Conservation (phyloP, 1,140 invertebrate species). For the Drosophila oshimai region DNA sequence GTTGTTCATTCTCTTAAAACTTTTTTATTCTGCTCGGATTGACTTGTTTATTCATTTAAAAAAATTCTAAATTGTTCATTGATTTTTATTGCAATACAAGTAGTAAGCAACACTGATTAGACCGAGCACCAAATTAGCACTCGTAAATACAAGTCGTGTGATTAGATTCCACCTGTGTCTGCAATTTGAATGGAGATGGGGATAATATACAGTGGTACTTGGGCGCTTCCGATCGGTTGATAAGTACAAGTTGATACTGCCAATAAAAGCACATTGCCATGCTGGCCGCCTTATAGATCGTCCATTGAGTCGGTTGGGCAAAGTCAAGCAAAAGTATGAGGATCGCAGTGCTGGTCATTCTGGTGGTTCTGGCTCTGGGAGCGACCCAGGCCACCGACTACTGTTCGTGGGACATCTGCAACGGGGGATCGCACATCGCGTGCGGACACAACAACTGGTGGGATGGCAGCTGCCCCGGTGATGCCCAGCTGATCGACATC, state of each 20-base stretch:
- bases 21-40: no score
- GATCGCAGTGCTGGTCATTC: constrained; percentile 8
- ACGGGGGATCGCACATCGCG: constrained; percentile 46
- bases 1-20: not conserved
- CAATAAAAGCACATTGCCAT: not conserved
- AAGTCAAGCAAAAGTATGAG: constrained; percentile 38
- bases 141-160: constrained; percentile 14
- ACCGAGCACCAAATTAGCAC: not conserved
- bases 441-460: constrained; percentile 50
- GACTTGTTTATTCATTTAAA: no score
- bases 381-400: constrained; percentile 41
- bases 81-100: not conserved
- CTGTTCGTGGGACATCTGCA: constrained; percentile 42
- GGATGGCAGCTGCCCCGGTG: constrained; percentile 30
- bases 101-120: not conserved
- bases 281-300: not conserved
- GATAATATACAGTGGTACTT: constrained; percentile 15
- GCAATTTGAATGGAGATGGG: not conserved
- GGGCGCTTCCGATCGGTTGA: not conserved
- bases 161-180: not conserved
- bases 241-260: not conserved
- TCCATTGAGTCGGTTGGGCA: not conserved
- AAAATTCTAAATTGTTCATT: no score
- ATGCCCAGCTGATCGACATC: constrained; percentile 48
- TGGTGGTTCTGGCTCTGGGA: not conserved